A percentile compares a stretch with the other conserved stretches of the same genome.
These are phyloP conservation scores for Oreamnos americanus DNA, from an alignment of 2,113 vertebrate genomes.

Conservation along the genomic window DNA sequence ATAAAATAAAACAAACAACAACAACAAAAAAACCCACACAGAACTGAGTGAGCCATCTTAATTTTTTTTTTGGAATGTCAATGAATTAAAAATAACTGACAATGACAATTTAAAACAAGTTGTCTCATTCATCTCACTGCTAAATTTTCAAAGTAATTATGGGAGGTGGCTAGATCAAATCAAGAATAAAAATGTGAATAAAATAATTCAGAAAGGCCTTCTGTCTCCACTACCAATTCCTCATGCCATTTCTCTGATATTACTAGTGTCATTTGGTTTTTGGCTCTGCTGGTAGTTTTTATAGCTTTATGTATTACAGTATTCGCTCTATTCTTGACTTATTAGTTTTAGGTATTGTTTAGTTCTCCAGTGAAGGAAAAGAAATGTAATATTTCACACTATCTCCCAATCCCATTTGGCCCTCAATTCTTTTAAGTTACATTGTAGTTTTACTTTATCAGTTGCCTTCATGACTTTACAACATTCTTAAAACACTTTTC, in stretches of 20 bases:
- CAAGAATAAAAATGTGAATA: not conserved
- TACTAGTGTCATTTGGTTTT: not conserved
- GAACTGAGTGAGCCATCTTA: not conserved
- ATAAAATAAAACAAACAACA: not conserved
- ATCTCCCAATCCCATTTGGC: not conserved
- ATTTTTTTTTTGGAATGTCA: not conserved
- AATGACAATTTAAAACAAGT: not conserved
- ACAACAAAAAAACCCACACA: not conserved
- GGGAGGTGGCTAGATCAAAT: not conserved
- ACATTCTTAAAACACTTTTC: not conserved
- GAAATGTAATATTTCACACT: not conserved
- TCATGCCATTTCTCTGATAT: not conserved
- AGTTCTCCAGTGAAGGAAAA: not conserved
- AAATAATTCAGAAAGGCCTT: not conserved
- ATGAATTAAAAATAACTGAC: not conserved
- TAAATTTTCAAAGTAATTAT: not conserved
- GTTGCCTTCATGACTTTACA: not conserved
- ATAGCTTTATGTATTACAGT: not conserved
- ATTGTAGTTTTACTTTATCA: not conserved
- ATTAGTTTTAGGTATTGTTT: not conserved
- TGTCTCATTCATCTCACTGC: not conserved
- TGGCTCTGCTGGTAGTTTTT: not conserved
- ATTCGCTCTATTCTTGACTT: not conserved
- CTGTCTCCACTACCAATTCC: not conserved
- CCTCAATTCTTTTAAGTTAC: not conserved